These are phyloP conservation scores for Eugnorisma glareosa DNA, from an alignment of 2,888 invertebrate species.

Conservation along the genomic window DNA sequence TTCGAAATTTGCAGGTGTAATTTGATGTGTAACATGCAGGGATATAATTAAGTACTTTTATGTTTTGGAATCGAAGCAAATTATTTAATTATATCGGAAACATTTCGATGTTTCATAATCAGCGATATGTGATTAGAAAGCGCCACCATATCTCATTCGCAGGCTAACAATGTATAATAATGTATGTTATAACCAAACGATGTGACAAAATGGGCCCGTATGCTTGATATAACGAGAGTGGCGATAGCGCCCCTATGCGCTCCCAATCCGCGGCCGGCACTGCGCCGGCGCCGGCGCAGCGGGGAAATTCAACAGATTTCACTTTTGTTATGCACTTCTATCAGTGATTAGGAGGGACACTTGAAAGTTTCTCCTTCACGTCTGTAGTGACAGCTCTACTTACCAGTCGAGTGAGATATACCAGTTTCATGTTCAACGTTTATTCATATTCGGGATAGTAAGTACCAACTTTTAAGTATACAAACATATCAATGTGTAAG, in stretches of 20 bases:
- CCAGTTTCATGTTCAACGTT: conserved; percentile 41
- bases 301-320: conserved; percentile 81
- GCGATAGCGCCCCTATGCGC: conserved; percentile 83
- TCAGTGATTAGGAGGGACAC: conserved; percentile 55
- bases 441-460: conserved; percentile 32
- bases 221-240: conserved; percentile 73
- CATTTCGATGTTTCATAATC: conserved; percentile 62
- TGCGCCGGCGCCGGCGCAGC: conserved; percentile 54
- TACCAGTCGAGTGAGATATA: conserved; percentile 38
- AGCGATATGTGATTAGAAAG: conserved; percentile 73
- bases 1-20: conserved; percentile 69
- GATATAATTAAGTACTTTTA: conserved; percentile 53
- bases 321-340: conserved; percentile 80
- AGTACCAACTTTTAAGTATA: not conserved
- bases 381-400: conserved; percentile 39
- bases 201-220: conserved; percentile 78
- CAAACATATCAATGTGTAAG: not conserved
- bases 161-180: conserved; percentile 67
- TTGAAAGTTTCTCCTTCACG: conserved; percentile 57
- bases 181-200: conserved; percentile 71
- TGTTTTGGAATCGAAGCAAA: conserved; percentile 40
- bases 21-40: conserved; percentile 62
- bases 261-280: conserved; percentile 66
- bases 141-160: conserved; percentile 68
- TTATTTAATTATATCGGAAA: conserved; percentile 55